A percentile compares a stretch with the other conserved stretches of the same genome.
These are phyloP conservation scores for Falco rusticolus DNA, from an alignment of 2,797 vertebrate species.

Conservation along the genomic window DNA sequence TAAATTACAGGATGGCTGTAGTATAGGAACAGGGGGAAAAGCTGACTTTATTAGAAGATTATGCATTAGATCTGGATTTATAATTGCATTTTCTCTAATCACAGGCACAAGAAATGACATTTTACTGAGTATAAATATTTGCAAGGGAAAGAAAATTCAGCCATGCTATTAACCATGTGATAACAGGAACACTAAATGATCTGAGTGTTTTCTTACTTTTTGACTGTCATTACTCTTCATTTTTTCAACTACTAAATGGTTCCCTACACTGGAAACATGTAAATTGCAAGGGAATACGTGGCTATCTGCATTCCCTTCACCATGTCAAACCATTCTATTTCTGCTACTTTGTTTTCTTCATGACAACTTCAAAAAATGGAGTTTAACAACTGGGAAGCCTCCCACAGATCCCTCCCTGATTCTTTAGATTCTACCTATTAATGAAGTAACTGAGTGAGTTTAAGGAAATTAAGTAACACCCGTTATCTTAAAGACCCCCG, in stretches of 20 bases:
- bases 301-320: background rate
- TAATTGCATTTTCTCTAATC: conserved; percentile 48
- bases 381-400: background rate
- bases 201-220: background rate
- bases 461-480: background rate
- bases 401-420: background rate
- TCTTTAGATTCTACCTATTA: background rate
- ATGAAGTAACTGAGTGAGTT: background rate
- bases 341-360: background rate
- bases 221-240: background rate
- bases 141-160: background rate
- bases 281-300: background rate
- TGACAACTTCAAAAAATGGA: background rate
- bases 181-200: background rate
- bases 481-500: background rate
- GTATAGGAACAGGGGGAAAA: conserved; percentile 8
- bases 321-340: background rate
- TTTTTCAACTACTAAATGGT: background rate
- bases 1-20: conserved; percentile 28
- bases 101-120: conserved; percentile 2
- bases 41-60: conserved; percentile 43
- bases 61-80: conserved; percentile 28
- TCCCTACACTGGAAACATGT: background rate
- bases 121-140: conserved; percentile 5
- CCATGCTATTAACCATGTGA: background rate